Evolutionary conservation across 2,797 vertebrate genomes (phyloP).

Genomic region (Melanotaenia boesemani): DNA sequence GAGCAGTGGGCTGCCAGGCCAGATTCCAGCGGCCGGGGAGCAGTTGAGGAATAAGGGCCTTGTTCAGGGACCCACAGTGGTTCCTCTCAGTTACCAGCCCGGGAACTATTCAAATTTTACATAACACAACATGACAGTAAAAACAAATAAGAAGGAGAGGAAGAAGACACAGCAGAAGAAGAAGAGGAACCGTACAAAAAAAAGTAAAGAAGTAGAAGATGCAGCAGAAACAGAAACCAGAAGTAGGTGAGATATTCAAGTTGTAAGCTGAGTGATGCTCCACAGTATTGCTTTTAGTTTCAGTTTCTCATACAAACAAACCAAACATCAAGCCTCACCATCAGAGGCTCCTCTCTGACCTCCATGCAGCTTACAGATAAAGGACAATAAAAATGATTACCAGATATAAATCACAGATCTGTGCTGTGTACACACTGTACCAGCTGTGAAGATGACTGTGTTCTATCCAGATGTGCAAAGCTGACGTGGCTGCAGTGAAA

Average conservation of each 20-base stretch:
- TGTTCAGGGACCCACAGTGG: too few relatives aligned
- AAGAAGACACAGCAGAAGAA: too few relatives aligned
- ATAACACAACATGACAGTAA: too few relatives aligned
- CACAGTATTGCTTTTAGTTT: too few relatives aligned
- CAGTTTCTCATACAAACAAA: too few relatives aligned
- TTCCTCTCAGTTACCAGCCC: too few relatives aligned
- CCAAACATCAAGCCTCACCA: not conserved
- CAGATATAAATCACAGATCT: slow-evolving; percentile 2
- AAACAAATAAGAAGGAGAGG: too few relatives aligned
- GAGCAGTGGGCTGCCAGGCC: too few relatives aligned
- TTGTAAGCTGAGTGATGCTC: too few relatives aligned
- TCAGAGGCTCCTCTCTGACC: slow-evolving; percentile 21
- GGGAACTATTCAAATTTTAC: too few relatives aligned
- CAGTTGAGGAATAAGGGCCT: too few relatives aligned
- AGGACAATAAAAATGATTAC: not conserved
- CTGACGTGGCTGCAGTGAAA: slow-evolving; percentile 32
- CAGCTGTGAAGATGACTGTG: slow-evolving; percentile 40
- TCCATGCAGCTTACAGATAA: slow-evolving; percentile 29
- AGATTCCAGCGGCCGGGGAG: too few relatives aligned
- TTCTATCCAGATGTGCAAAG: slow-evolving; percentile 60
- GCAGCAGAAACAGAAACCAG: not conserved
- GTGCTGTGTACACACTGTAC: slow-evolving; percentile 7
- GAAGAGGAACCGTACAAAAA: not conserved
- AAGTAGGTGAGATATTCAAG: slow-evolving; percentile 1
- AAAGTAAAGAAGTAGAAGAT: slow-evolving; percentile 16